Evolutionary conservation across 2,113 vertebrate genomes (phyloP).

Genomic region (Emydura subglobosa): DNA sequence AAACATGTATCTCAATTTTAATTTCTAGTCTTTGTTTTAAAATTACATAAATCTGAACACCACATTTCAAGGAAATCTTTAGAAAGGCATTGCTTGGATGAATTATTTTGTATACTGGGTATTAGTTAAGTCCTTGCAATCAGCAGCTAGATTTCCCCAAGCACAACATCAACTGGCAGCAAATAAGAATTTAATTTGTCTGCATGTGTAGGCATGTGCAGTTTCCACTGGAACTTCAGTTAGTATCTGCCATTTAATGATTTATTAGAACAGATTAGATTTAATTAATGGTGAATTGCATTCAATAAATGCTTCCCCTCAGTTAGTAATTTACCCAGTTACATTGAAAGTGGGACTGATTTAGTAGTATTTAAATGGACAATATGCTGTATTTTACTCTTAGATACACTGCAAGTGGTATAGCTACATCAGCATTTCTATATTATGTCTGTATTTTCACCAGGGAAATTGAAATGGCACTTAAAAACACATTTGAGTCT

Average conservation of each 20-base stretch:
- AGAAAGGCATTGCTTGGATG: not conserved
- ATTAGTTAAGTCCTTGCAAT: not conserved
- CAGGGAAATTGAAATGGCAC: not conserved
- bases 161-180: not conserved
- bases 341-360: fast-evolving
- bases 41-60: not conserved
- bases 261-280: not conserved
- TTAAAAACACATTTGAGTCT: not conserved
- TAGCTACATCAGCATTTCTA: not conserved
- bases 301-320: not conserved
- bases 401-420: not conserved
- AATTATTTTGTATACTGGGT: not conserved
- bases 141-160: not conserved
- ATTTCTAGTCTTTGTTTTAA: not conserved
- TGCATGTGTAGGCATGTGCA: not conserved
- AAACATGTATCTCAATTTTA: fast-evolving
- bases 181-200: not conserved
- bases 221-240: not conserved
- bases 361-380: not conserved
- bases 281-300: not conserved
- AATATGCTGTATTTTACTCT: not conserved
- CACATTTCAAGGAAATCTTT: not conserved
- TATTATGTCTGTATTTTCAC: not conserved
- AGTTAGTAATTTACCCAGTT: not conserved
- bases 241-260: not conserved